Base-by-base conservation (phyloP, 2,888 invertebrate species). In the Litoditis marina region DNA sequence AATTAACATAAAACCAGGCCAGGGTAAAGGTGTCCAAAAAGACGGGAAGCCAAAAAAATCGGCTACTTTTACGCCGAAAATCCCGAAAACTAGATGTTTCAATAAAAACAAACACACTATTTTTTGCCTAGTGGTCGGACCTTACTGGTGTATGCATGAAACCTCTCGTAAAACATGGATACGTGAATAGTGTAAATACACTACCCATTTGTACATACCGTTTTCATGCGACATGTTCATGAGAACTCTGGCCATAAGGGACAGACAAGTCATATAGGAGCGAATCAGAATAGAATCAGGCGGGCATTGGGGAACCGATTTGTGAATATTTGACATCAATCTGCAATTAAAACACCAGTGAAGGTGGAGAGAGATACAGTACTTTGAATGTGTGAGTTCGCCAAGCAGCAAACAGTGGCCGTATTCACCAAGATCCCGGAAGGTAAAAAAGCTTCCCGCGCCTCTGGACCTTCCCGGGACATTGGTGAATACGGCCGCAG, bases 201-300 rank as follows among this genome's bases (percentile, higher is more conserved):
- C 34, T n/a, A n/a, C n/a, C n/a, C n/a, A n/a, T n/a, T n/a, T n/a
- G n/a, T 46, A 34, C 61, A 19, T 25, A 77, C 78, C 78, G 59
- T 76, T 80, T 27, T 78, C 78, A 51, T 80, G 78, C 0, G 74
- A 72, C 4, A 79, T 63, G 59, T 80, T 80, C 28, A 78, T 74
- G 11, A 79, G 63, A 8, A 78, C 74, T 2, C 78, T 66, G 8
- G 70, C 68, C 66, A 77, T 60, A 7, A 77, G 60, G 34, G 71
- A 64, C 5, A 78, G 56, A 52, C 73, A 73, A 11, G 56, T 52
- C 39, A 73, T 63, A 22, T 66, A 68, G 6, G 61, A 54, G 13
- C 44, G 27, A 16, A 60, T 64, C n/a, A 58, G 34, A 8, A 30
- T 31, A 16, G 54, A 60, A n/a, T 66, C 70, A 13, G 63, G 58